These are phyloP conservation scores for Atta cephalotes DNA, from an alignment of 1,140 invertebrate genomes.

Conservation along the genomic window DNA sequence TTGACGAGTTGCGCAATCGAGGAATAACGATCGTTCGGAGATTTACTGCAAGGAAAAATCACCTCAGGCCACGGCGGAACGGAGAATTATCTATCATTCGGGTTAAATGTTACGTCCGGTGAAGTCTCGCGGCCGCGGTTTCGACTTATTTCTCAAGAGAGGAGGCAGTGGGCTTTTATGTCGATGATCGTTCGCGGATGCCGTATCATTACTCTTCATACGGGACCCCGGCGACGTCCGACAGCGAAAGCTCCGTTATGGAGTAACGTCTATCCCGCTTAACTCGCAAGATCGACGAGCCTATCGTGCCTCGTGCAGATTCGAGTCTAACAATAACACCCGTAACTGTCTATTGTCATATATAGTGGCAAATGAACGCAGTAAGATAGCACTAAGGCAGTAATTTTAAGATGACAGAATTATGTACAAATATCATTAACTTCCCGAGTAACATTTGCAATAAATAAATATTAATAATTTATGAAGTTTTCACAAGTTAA, in stretches of 20 bases:
- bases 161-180: slow-evolving; percentile 60
- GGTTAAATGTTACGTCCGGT: slow-evolving; percentile 70
- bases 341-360: slow-evolving; percentile 46
- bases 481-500: not conserved
- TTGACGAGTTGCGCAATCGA: slow-evolving; percentile 43
- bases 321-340: slow-evolving; percentile 50
- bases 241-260: slow-evolving; percentile 71
- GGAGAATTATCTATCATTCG: slow-evolving; percentile 72
- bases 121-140: slow-evolving; percentile 48
- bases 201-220: slow-evolving; percentile 66
- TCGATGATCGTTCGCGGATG: slow-evolving; percentile 67
- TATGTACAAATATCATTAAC: not conserved
- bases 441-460: not conserved
- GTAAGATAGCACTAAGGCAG: not conserved
- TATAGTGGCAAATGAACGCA: not conserved
- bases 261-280: slow-evolving; percentile 54
- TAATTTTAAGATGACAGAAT: not conserved
- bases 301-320: slow-evolving; percentile 32
- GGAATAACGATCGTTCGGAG: slow-evolving; percentile 36
- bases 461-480: not conserved
- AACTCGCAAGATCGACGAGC: slow-evolving; percentile 50
- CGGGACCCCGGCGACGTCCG: slow-evolving; percentile 48
- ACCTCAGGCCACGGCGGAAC: slow-evolving; percentile 54
- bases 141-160: slow-evolving; percentile 65
- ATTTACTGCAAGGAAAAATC: slow-evolving; percentile 59